Evolutionary conservation across 2,113 vertebrate genomes (phyloP).

Genomic region (Apodemus speciosus): DNA sequence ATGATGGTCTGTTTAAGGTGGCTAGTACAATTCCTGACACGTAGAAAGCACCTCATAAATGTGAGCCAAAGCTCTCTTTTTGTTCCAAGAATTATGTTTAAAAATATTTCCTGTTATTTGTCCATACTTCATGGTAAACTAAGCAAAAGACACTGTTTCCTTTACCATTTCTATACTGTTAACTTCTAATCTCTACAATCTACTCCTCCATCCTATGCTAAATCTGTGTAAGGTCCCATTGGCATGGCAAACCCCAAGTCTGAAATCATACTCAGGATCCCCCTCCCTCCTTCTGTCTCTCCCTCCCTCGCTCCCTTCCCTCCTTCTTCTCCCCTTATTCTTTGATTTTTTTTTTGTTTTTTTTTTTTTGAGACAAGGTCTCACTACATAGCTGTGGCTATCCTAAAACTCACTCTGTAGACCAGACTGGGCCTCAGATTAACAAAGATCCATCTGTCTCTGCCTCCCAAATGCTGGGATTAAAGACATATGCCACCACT

Average conservation of each 20-base stretch:
- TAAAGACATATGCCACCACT: background rate
- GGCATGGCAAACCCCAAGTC: background rate
- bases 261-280: background rate
- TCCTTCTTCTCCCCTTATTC: rapidly evolving
- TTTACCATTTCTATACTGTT: background rate
- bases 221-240: background rate
- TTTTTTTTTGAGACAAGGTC: background rate
- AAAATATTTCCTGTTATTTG: background rate
- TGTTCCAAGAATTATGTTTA: conserved; percentile 19
- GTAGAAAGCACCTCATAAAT: background rate
- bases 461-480: background rate
- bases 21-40: background rate
- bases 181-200: background rate
- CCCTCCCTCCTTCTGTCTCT: background rate
- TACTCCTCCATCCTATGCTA: background rate
- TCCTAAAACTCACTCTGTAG: background rate
- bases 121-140: background rate
- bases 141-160: background rate
- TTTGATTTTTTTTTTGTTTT: no score
- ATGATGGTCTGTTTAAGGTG: background rate
- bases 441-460: background rate
- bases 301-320: rapidly evolving
- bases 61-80: background rate
- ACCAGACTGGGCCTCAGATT: background rate
- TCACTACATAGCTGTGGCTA: background rate